Evolutionary conservation across 37 sponge, comb jelly and placozoan genomes (phyloP).

Genomic region (Ianthella basta): DNA sequence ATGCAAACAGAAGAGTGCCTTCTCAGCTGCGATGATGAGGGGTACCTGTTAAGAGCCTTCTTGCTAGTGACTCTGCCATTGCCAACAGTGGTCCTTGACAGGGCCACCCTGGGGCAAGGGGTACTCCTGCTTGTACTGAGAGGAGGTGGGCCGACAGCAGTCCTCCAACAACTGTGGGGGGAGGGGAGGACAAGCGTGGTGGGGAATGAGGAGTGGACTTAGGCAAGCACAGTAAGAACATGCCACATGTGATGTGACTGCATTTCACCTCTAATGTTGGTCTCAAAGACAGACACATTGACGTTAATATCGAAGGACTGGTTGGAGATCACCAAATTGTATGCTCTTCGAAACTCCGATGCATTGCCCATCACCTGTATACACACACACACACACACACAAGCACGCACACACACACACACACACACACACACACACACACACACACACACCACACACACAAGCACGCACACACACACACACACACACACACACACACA

Average conservation of each 20-base stretch:
- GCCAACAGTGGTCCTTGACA: conserved; percentile 79
- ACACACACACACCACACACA: too few relatives aligned
- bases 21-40: too few relatives aligned
- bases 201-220: neutral
- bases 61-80: conserved; percentile 72
- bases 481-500: too few relatives aligned
- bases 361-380: conserved; percentile 48
- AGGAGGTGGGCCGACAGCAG: conserved; percentile 76
- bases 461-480: too few relatives aligned
- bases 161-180: conserved; percentile 63
- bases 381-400: neutral
- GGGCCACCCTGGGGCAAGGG: conserved; percentile 70
- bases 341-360: conserved; percentile 50
- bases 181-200: neutral
- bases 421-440: too few relatives aligned
- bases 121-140: conserved; percentile 36
- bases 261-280: conserved; percentile 71
- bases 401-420: too few relatives aligned
- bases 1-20: too few relatives aligned
- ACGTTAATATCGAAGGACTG: conserved; percentile 46
- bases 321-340: conserved; percentile 24
- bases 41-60: conserved; percentile 65
- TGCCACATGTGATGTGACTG: neutral
- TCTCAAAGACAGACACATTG: conserved; percentile 80
- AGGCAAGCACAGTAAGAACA: neutral